These are phyloP conservation scores for Stenodema calcarata DNA, from an alignment of 2,888 invertebrate species.

Conservation along the genomic window DNA sequence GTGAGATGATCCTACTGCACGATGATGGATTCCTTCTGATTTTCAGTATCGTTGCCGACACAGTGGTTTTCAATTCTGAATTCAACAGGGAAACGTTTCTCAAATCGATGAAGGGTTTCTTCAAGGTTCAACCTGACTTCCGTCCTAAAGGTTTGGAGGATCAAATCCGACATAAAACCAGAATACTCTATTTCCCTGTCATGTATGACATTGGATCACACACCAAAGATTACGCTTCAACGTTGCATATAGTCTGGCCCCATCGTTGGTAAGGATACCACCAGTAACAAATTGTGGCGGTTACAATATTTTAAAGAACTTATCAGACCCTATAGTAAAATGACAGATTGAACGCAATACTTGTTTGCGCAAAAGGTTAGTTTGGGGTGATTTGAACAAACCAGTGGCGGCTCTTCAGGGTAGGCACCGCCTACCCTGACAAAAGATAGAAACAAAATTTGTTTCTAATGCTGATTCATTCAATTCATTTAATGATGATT, in stretches of 20 bases:
- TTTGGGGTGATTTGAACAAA: no score
- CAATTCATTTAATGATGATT: no score
- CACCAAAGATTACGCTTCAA: slow-evolving; percentile 49
- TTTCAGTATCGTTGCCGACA: slow-evolving; percentile 69
- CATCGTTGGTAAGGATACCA: slow-evolving; percentile 69
- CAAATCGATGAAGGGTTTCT: slow-evolving; percentile 66
- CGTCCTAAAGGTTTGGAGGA: slow-evolving; percentile 66
- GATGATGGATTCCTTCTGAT: not conserved
- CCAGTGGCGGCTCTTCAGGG: no score
- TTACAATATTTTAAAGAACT: no score
- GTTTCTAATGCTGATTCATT: no score
- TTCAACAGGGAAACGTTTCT: slow-evolving; percentile 75
- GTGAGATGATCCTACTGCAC: no score
- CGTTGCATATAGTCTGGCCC: slow-evolving; percentile 72
- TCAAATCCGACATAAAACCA: slow-evolving; percentile 68
- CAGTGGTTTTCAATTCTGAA: slow-evolving; percentile 73
- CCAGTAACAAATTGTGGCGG: no score
- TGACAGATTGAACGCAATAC: no score
- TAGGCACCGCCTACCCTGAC: no score
- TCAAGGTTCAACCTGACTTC: slow-evolving; percentile 72
- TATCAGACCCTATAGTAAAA: no score
- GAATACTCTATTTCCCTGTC: slow-evolving; percentile 69
- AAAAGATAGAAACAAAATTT: no score
- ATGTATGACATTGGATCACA: slow-evolving; percentile 61
- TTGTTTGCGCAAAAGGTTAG: no score